A percentile compares a stretch with the other conserved stretches of the same genome.
These are phyloP conservation scores for Odocoileus hemionus DNA, from an alignment of 2,113 vertebrate species.

Conservation along the genomic window DNA sequence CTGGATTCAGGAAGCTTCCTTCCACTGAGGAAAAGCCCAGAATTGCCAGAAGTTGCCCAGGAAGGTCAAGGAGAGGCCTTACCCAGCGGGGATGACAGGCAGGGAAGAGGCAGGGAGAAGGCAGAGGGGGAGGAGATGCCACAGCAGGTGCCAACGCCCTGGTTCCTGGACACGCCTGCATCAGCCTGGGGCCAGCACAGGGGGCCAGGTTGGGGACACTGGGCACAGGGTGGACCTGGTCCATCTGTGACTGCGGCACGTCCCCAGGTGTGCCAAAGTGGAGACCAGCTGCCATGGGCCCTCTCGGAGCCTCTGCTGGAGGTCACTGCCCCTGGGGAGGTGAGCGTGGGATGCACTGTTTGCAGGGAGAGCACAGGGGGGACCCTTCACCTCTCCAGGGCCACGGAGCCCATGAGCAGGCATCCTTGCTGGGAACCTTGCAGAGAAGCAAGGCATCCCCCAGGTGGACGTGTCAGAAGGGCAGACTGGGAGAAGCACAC, in stretches of 20 bases:
- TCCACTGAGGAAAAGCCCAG: background rate
- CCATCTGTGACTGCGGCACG: background rate
- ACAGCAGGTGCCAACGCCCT: rapidly evolving
- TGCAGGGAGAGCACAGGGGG: background rate
- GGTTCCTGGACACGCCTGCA: rapidly evolving
- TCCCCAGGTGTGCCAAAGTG: background rate
- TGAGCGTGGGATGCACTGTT: rapidly evolving
- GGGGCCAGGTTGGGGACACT: rapidly evolving
- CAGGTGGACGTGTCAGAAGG: background rate
- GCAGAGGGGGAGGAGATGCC: background rate
- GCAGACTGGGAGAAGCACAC: background rate
- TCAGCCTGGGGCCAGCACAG: background rate
- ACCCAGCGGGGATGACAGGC: background rate
- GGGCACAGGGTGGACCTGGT: rapidly evolving
- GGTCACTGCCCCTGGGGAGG: background rate
- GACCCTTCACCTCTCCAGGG: background rate
- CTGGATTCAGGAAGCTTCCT: no score
- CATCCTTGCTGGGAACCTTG: rapidly evolving
- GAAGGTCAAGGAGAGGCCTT: background rate
- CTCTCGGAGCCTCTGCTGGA: background rate
- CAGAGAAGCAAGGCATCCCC: background rate
- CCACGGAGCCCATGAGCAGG: background rate
- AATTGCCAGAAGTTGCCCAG: background rate
- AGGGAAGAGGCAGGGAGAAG: background rate
- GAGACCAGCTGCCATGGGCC: no score